These are phyloP conservation scores for Cephonodes hylas DNA, from an alignment of 2,888 invertebrate genomes.

Conservation along the genomic window DNA sequence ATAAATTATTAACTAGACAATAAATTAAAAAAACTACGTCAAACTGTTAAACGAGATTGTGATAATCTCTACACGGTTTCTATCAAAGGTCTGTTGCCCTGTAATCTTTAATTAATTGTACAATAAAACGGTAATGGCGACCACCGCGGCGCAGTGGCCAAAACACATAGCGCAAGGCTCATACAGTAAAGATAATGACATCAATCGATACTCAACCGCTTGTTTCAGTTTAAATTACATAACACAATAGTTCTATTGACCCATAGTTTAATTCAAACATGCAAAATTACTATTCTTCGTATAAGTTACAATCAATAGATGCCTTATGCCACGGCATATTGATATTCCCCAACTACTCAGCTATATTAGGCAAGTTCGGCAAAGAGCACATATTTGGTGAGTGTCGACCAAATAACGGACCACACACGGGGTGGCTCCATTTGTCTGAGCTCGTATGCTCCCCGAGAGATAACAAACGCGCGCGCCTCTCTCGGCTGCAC, in stretches of 20 bases:
- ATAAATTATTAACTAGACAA: constrained; percentile 11
- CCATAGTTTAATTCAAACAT: background rate
- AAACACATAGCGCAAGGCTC: background rate
- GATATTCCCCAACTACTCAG: constrained; percentile 19
- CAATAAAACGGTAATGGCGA: background rate
- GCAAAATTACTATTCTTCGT: background rate
- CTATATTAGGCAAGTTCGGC: constrained; percentile 44
- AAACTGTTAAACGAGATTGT: constrained; percentile 5
- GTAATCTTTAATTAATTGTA: constrained; percentile 11
- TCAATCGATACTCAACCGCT: background rate
- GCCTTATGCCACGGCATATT: constrained; percentile 8
- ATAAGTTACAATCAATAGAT: constrained; percentile 2
- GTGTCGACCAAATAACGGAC: constrained; percentile 68
- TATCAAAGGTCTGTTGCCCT: constrained; percentile 1
- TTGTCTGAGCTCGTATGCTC: constrained; percentile 65
- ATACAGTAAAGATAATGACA: background rate
- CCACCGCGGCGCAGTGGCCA: background rate
- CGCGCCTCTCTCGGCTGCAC: constrained; percentile 71
- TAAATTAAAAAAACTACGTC: constrained; percentile 5
- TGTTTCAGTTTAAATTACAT: background rate
- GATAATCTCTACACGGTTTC: constrained; percentile 6
- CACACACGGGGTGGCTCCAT: constrained; percentile 77
- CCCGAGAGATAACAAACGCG: constrained; percentile 76
- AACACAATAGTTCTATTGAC: background rate
- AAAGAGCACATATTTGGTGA: constrained; percentile 62